Evolutionary conservation across 1,140 invertebrate genomes (phyloP).

Genomic region (Magallana angulata): DNA sequence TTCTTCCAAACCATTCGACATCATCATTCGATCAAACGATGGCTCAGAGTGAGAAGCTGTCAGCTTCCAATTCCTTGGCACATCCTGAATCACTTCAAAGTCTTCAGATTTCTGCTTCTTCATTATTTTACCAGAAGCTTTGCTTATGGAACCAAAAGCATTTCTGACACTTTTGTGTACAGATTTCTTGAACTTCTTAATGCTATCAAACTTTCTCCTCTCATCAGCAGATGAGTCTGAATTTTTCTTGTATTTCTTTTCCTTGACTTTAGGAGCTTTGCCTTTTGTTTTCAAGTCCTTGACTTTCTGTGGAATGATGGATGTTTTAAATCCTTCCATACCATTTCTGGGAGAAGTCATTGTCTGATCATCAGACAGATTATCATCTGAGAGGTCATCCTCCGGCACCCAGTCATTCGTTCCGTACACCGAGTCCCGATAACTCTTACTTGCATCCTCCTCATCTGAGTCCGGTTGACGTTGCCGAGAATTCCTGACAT

Average conservation of each 20-base stretch:
- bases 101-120: slow-evolving; percentile 62
- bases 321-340: slow-evolving; percentile 72
- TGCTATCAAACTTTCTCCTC: slow-evolving; percentile 69
- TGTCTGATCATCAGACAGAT: slow-evolving; percentile 66
- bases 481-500: slow-evolving; percentile 41
- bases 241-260: slow-evolving; percentile 59
- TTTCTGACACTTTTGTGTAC: slow-evolving; percentile 71
- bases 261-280: slow-evolving; percentile 56
- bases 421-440: slow-evolving; percentile 50
- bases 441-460: slow-evolving; percentile 42
- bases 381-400: slow-evolving; percentile 73
- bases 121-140: slow-evolving; percentile 71
- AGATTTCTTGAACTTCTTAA: slow-evolving; percentile 71
- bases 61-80: slow-evolving; percentile 63
- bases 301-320: slow-evolving; percentile 68
- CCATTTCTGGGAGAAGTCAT: slow-evolving; percentile 47
- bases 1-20: slow-evolving; percentile 53
- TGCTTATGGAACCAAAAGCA: slow-evolving; percentile 75
- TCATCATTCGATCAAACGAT: slow-evolving; percentile 46
- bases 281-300: slow-evolving; percentile 65
- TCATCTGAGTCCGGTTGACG: slow-evolving; percentile 12
- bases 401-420: slow-evolving; percentile 71
- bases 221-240: slow-evolving; percentile 57
- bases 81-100: slow-evolving; percentile 57
- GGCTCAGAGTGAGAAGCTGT: slow-evolving; percentile 53